Evolutionary conservation across 1,140 invertebrate species (phyloP).

Genomic region (Drosophila obscura): DNA sequence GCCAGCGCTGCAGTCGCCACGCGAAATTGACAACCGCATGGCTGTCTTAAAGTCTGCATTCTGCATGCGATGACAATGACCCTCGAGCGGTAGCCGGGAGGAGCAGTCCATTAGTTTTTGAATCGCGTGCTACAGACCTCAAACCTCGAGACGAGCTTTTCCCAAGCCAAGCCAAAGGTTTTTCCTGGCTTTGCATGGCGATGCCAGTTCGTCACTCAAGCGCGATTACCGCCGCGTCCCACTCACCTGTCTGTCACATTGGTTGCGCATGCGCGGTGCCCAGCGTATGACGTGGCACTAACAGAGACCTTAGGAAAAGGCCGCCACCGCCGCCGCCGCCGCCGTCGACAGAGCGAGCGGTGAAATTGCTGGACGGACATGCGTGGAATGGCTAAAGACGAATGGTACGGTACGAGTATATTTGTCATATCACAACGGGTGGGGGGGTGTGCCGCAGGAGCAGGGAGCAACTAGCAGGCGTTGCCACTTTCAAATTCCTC

Average conservation of each 20-base stretch:
- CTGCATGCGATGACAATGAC: slow-evolving; percentile 50
- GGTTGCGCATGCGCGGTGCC: slow-evolving; percentile 57
- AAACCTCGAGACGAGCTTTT: slow-evolving; percentile 18
- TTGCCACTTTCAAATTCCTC: slow-evolving; percentile 52
- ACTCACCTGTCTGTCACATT: slow-evolving; percentile 52
- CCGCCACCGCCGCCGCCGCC: slow-evolving; percentile 25
- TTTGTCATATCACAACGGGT: slow-evolving; percentile 52
- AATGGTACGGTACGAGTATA: background rate
- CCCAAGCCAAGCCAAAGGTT: slow-evolving; percentile 69
- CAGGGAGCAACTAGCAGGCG: slow-evolving; percentile 20
- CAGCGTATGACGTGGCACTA: slow-evolving; percentile 60
- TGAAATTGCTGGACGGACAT: slow-evolving; percentile 55
- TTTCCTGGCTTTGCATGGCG: slow-evolving; percentile 40
- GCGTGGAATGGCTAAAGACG: slow-evolving; percentile 36
- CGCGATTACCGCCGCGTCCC: slow-evolving; percentile 19
- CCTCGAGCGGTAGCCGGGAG: slow-evolving; percentile 24
- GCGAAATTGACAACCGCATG: background rate
- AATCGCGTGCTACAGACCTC: slow-evolving; percentile 48
- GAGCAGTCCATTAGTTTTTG: slow-evolving; percentile 49
- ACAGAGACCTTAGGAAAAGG: slow-evolving; percentile 32
- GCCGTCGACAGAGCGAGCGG: slow-evolving; percentile 38
- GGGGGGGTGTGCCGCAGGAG: slow-evolving; percentile 14
- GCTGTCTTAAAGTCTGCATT: slow-evolving; percentile 28
- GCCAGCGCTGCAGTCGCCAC: no score
- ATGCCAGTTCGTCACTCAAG: slow-evolving; percentile 26